Conservation (phyloP, 2,888 invertebrate genomes). For the Theodoxus fluviatilis region DNA sequence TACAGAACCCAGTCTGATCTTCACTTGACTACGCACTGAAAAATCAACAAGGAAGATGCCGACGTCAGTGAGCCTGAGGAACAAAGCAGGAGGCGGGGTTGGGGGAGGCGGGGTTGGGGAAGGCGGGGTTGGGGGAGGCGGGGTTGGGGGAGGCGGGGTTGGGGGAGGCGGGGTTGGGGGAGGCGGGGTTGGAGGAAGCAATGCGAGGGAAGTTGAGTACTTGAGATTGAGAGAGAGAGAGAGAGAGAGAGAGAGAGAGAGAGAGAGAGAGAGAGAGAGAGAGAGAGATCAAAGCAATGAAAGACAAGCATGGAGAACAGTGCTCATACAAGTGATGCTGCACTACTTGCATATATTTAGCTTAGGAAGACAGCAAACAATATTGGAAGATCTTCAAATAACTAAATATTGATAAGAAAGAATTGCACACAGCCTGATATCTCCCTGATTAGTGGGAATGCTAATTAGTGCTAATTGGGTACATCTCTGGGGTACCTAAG, state of each 20-base stretch:
- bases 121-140: background rate
- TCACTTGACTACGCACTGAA: slow-evolving; percentile 34
- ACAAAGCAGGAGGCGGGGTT: background rate
- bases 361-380: too few species aligned
- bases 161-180: background rate
- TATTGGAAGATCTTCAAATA: too few species aligned
- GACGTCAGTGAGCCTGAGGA: background rate
- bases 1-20: slow-evolving; percentile 32
- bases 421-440: too few species aligned
- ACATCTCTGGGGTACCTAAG: too few species aligned
- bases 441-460: too few species aligned
- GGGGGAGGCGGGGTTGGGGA: background rate
- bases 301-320: background rate
- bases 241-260: background rate
- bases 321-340: too few species aligned
- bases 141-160: background rate
- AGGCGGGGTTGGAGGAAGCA: background rate
- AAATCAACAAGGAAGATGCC: slow-evolving; percentile 34
- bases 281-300: background rate
- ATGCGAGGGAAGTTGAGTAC: background rate
- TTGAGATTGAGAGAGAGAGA: background rate
- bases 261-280: background rate
- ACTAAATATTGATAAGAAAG: too few species aligned
- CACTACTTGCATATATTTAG: too few species aligned
- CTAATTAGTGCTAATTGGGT: too few species aligned